Conservation (phyloP, 2,113 vertebrate genomes). For the Ciconia maguari region DNA sequence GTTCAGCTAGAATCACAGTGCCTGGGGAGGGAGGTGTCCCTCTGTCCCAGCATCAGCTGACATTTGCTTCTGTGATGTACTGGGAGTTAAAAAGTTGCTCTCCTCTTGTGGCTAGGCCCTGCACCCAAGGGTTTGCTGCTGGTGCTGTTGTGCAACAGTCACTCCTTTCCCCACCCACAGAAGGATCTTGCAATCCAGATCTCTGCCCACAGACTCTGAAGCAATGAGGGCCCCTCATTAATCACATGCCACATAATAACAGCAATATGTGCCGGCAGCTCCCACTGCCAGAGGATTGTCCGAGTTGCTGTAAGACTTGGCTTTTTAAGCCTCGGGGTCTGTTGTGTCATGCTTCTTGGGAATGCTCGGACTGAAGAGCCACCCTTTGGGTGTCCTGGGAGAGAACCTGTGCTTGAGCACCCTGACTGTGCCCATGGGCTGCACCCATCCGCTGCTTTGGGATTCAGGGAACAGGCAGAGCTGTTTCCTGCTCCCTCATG, state of each 20-base stretch:
- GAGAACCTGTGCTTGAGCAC: neutral
- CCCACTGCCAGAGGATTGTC: neutral
- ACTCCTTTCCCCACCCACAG: rapidly evolving
- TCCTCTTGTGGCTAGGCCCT: neutral
- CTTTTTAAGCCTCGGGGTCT: neutral
- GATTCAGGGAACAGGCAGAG: neutral
- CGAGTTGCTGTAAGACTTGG: neutral
- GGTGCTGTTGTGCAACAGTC: neutral
- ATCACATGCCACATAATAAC: neutral
- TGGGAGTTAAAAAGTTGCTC: neutral
- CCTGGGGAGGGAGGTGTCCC: neutral
- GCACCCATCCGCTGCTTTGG: neutral
- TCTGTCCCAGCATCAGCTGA: neutral
- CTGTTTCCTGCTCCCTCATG: neutral
- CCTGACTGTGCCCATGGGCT: neutral
- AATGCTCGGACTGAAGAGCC: neutral
- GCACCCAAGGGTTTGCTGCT: neutral
- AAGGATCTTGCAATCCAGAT: neutral
- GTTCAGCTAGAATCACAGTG: neutral
- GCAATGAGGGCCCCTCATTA: neutral
- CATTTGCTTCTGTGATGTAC: neutral
- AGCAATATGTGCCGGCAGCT: rapidly evolving
- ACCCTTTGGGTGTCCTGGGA: neutral
- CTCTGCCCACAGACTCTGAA: neutral
- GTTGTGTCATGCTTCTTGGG: neutral